Evolutionary conservation across 2,113 vertebrate species (phyloP).

Genomic region (Gadus chalcogrammus): DNA sequence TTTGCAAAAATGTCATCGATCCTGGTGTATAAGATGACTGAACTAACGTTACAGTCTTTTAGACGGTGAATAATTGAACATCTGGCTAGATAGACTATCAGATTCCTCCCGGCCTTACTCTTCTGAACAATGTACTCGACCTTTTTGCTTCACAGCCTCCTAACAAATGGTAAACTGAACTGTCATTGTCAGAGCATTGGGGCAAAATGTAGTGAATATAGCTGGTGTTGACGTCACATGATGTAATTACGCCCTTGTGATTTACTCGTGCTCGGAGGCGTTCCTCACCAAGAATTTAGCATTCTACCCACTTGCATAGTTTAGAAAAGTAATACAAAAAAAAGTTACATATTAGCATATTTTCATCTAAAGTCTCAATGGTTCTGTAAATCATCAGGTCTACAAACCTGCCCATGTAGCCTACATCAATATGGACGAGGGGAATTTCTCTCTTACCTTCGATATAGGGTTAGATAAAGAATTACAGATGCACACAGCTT

Average conservation of each 20-base stretch:
- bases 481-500: too few relatives aligned
- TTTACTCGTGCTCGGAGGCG: constrained; percentile 53
- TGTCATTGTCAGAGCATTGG: background rate
- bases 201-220: constrained; percentile 3
- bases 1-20: background rate
- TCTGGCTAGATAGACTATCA: constrained; percentile 28
- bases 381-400: too few relatives aligned
- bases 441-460: too few relatives aligned
- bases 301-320: too few relatives aligned
- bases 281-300: too few relatives aligned
- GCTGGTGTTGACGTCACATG: constrained; percentile 63
- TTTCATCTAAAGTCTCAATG: too few relatives aligned
- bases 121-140: too few relatives aligned
- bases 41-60: constrained; percentile 19
- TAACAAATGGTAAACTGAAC: background rate
- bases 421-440: too few relatives aligned
- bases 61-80: constrained; percentile 58
- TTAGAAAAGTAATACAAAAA: too few relatives aligned
- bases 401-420: too few relatives aligned
- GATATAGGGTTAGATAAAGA: too few relatives aligned
- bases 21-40: constrained; percentile 13
- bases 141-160: background rate
- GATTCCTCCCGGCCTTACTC: background rate
- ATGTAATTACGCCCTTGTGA: constrained; percentile 59
- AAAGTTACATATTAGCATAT: too few relatives aligned